These are phyloP conservation scores for Myxocyprinus asiaticus DNA, from an alignment of 2,113 vertebrate genomes.

Conservation along the genomic window DNA sequence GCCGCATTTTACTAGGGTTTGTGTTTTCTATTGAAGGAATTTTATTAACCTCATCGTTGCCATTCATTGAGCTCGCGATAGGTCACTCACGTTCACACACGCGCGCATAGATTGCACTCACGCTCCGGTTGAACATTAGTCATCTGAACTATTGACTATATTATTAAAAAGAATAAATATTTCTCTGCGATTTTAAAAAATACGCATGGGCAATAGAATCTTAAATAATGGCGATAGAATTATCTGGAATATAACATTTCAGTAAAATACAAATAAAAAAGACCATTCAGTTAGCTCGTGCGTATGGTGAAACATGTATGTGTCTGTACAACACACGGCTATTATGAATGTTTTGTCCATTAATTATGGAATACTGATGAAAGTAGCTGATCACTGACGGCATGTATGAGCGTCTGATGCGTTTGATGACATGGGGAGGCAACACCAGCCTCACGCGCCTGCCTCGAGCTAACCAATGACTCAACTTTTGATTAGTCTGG, in stretches of 20 bases:
- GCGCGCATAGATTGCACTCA: conserved; percentile 9
- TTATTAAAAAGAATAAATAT: too few relatives aligned
- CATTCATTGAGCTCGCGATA: conserved; percentile 59
- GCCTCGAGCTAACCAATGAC: conserved; percentile 49
- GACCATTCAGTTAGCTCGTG: not conserved
- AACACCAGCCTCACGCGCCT: conserved; percentile 38
- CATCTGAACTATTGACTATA: not conserved
- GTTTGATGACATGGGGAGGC: conserved; percentile 39
- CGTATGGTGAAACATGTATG: not conserved
- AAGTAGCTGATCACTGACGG: conserved; percentile 10
- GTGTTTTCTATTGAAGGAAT: conserved; percentile 61
- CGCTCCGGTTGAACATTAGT: not conserved
- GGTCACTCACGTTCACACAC: conserved; percentile 62
- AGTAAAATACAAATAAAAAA: too few relatives aligned
- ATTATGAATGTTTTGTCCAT: not conserved
- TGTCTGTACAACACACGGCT: not conserved
- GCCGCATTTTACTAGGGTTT: conserved; percentile 61
- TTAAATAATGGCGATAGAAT: too few relatives aligned
- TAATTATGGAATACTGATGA: conserved; percentile 20
- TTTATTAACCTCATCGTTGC: conserved; percentile 66
- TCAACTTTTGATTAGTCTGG: conserved; percentile 51
- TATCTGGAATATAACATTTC: too few relatives aligned
- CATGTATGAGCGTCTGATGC: conserved; percentile 30
- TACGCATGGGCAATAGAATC: too few relatives aligned
- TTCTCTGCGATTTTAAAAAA: too few relatives aligned